Percentiles rank a stretch among this genome's conserved stretches.
Evolutionary conservation across 2,113 vertebrate species (phyloP).

Genomic region (Danionella cerebrum): DNA sequence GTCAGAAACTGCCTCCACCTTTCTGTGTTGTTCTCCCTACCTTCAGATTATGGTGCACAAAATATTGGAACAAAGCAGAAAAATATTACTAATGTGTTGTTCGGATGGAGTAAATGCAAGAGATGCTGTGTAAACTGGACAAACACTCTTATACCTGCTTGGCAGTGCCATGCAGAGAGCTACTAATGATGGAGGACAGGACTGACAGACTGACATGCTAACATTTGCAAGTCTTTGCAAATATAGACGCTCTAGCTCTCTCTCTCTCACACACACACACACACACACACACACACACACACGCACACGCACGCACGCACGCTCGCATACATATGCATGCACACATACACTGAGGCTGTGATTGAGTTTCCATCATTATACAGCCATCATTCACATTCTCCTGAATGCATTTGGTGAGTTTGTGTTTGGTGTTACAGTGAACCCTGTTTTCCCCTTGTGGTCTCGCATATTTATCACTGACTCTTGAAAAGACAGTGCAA

Average conservation of each 20-base stretch:
- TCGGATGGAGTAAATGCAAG: not conserved
- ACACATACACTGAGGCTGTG: conserved; percentile 4
- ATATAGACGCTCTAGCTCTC: not conserved
- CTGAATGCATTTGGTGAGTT: not conserved
- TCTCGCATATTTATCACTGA: too few relatives aligned
- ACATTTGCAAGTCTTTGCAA: not conserved
- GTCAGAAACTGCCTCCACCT: too few relatives aligned
- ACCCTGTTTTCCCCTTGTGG: not conserved
- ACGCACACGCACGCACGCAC: conserved; percentile 6
- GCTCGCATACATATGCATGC: not conserved
- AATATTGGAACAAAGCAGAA: too few relatives aligned
- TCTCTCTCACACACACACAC: too few relatives aligned
- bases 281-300: not conserved
- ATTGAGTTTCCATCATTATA: conserved; percentile 7
- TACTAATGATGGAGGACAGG: conserved; percentile 17
- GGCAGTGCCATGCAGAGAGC: conserved; percentile 2
- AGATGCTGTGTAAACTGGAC: not conserved
- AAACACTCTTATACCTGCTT: not conserved
- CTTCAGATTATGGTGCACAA: too few relatives aligned
- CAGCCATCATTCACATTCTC: conserved; percentile 10
- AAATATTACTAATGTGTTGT: not conserved
- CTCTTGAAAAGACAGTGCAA: too few relatives aligned
- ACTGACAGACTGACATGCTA: conserved; percentile 16
- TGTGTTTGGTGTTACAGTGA: not conserved
- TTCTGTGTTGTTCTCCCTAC: too few relatives aligned